phyloP scores from a whole-genome alignment of 2,888 invertebrate species.

The Ectobius pallidus region DNA sequence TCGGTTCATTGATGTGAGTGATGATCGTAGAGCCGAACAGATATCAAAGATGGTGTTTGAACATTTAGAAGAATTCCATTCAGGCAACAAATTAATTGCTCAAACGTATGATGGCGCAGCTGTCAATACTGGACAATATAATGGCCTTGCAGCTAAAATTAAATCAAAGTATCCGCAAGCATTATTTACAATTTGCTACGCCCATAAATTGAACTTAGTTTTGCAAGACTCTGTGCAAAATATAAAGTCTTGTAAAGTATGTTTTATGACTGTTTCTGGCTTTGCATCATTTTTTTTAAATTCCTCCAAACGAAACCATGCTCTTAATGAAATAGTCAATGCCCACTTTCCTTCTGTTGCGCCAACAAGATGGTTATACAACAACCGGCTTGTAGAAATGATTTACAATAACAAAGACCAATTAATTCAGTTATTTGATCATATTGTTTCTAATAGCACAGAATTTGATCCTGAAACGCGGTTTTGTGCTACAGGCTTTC shows the following conservation, averaged over 20 bases:
- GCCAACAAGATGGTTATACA: conserved; percentile 6
- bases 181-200: conserved; percentile 5
- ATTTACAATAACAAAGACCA: too few relatives aligned
- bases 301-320: conserved; percentile 9
- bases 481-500: too few relatives aligned
- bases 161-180: not conserved
- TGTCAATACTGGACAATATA: not conserved
- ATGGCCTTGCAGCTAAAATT: not conserved
- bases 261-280: not conserved
- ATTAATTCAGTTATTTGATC: too few relatives aligned
- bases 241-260: not conserved
- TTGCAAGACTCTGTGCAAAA: too few relatives aligned
- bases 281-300: conserved; percentile 27
- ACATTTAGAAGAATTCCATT: too few relatives aligned
- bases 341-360: not conserved
- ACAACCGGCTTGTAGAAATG: conserved; percentile 20
- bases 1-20: too few relatives aligned
- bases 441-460: too few relatives aligned
- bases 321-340: not conserved
- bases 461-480: too few relatives aligned
- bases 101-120: conserved; percentile 18
- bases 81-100: too few relatives aligned
- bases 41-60: too few relatives aligned
- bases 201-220: conserved; percentile 9
- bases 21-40: too few relatives aligned